These are phyloP conservation scores for Philopotamus ludificatus DNA, from an alignment of 1,140 invertebrate genomes.

Conservation along the genomic window DNA sequence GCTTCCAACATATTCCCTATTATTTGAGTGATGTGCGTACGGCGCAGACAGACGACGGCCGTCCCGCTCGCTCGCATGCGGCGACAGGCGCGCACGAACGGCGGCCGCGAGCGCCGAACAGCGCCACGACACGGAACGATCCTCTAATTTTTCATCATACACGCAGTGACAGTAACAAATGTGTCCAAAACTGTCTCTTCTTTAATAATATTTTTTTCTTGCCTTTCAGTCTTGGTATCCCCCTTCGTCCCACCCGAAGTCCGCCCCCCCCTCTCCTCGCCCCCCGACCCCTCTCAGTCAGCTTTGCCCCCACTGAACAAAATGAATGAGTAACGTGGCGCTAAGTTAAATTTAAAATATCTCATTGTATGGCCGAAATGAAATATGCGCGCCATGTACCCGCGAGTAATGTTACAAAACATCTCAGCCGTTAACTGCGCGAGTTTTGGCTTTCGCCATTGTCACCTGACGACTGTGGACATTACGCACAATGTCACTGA, in stretches of 20 bases:
- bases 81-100: neutral
- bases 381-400: constrained; percentile 1
- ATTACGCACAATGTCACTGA: neutral
- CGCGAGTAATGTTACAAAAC: constrained; percentile 8
- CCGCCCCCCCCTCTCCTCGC: constrained; percentile 8
- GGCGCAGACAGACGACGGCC: neutral
- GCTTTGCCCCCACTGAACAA: constrained; percentile 4
- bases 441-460: constrained; percentile 11
- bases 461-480: neutral
- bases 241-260: constrained; percentile 1
- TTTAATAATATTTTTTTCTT: constrained; percentile 59
- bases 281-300: neutral
- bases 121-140: constrained; percentile 24
- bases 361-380: neutral
- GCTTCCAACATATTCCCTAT: constrained; percentile 9
- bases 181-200: constrained; percentile 58
- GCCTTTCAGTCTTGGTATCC: constrained; percentile 17
- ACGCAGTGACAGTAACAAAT: constrained; percentile 58
- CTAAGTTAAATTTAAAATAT: constrained; percentile 28
- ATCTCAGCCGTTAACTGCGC: neutral
- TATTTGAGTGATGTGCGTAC: constrained; percentile 9
- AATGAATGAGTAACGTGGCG: constrained; percentile 24
- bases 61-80: neutral
- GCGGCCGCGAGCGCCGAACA: constrained; percentile 2
- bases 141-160: constrained; percentile 60